Base-by-base conservation (phyloP, 2,113 vertebrate genomes). In the Hippocampus abdominalis region DNA sequence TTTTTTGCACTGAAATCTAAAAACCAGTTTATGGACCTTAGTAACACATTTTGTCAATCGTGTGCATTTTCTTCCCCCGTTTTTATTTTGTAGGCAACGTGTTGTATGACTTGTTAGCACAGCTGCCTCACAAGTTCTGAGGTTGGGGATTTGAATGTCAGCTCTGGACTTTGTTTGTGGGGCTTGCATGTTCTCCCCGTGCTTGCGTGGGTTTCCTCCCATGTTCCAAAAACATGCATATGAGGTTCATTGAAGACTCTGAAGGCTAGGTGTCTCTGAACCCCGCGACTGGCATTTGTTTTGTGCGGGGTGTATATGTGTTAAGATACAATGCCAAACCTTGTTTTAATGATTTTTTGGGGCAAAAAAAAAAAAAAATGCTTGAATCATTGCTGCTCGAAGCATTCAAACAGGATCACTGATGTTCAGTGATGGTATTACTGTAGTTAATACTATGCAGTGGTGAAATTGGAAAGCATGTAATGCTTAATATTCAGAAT, bases 391-490 rank as follows among this genome's bases (percentile, higher is more conserved):
- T 32, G 60, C 66, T 74, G 67, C 71, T 66, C 64, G 78, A 64
- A 44, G 74, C 53, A 21, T 69, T 69, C 39, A n/a, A 20, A 62
- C 71, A 53, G 25, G 57, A 29, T 77, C 68, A 61, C 74, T 78
- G 63, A 46, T 64, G 69, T 68, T 68, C 73, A 79, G 68, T 72
- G 64, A 71, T 79, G 85, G 83, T 89, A 79, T 89, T 88, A 68
- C 27, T 60, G 27, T 36, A 13, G 40, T 44, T 44, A 65, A 32
- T 48, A 11, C 54, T 44, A 57, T 63, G 59, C 76, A 73, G 80
- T 81, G 71, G 80, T 83, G 66, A 76, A 71, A 48, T 29, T 53
- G 46, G 29, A 36, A 54, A 46, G 53, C 9, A 39, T 23, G 9
- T n/a, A 3, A 56, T 49, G 62, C 36, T 46, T 11, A 12, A 16